Conservation (phyloP, 2,113 vertebrate species). For the Anseranas semipalmata region DNA sequence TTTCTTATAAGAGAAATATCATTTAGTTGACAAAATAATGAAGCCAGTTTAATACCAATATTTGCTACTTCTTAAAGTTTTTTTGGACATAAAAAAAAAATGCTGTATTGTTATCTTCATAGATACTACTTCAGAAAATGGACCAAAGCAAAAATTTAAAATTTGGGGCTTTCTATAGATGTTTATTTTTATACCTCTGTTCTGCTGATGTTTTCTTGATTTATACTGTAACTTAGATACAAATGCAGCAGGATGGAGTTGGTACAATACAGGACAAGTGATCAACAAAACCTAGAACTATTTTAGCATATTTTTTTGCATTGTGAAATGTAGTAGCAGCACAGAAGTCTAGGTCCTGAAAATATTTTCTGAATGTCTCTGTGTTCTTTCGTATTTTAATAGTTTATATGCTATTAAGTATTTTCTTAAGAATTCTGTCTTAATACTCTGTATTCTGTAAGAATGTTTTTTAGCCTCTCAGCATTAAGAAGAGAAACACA, state of each 20-base stretch:
- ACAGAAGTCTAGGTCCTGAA: not conserved
- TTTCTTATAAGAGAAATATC: not conserved
- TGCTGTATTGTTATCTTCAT: not conserved
- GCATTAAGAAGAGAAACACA: conserved; percentile 7
- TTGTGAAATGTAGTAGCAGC: not conserved
- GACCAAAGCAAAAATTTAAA: not conserved
- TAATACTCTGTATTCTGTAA: not conserved
- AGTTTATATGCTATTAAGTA: not conserved
- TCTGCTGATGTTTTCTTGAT: not conserved
- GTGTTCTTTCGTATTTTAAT: not conserved
- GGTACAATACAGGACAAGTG: not conserved
- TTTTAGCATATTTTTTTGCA: not conserved
- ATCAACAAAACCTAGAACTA: not conserved
- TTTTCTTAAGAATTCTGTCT: not conserved
- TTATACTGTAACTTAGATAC: not conserved
- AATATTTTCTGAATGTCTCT: not conserved
- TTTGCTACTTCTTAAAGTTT: not conserved
- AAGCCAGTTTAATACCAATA: not conserved
- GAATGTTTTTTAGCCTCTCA: not conserved
- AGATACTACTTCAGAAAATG: not conserved
- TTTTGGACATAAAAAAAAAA: not conserved
- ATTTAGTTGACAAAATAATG: not conserved
- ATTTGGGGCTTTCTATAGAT: not conserved
- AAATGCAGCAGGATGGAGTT: not conserved
- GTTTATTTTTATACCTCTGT: not conserved